phyloP scores from a whole-genome alignment of 2,113 vertebrate genomes.

The Rhipidura dahli region DNA sequence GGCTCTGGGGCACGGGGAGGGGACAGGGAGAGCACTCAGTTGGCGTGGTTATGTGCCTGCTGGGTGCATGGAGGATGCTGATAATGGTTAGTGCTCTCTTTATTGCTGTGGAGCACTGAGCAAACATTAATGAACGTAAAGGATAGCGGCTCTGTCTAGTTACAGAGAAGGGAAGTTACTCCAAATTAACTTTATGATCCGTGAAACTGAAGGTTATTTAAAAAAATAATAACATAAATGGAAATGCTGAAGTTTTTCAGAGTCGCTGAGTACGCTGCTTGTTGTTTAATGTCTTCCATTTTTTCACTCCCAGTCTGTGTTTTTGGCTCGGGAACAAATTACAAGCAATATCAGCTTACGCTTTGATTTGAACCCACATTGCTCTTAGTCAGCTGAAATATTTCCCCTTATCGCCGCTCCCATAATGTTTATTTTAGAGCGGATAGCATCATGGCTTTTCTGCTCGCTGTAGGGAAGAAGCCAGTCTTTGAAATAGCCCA shows the following conservation, averaged over 20 bases:
- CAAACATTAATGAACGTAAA: constrained; percentile 25
- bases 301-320: constrained; percentile 24
- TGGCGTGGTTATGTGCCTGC: background rate
- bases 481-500: background rate
- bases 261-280: background rate
- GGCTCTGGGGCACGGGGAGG: background rate
- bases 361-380: constrained; percentile 57
- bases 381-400: constrained; percentile 61
- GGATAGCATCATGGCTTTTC: constrained; percentile 32
- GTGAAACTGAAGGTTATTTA: constrained; percentile 67
- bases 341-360: constrained; percentile 55
- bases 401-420: constrained; percentile 53
- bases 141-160: constrained; percentile 26
- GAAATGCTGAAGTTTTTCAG: constrained; percentile 49
- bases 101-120: background rate
- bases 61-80: background rate
- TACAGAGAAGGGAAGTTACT: constrained; percentile 39
- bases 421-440: constrained; percentile 54
- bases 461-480: constrained; percentile 3
- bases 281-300: constrained; percentile 53
- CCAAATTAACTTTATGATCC: constrained; percentile 66
- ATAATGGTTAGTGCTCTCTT: constrained; percentile 21
- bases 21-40: background rate
- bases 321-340: constrained; percentile 53
- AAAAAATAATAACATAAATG: constrained; percentile 62